A percentile compares a stretch with the other conserved stretches of the same genome.
Evolutionary conservation across 2,113 vertebrate species (phyloP).

Genomic region (Ceuthmochares aereus): DNA sequence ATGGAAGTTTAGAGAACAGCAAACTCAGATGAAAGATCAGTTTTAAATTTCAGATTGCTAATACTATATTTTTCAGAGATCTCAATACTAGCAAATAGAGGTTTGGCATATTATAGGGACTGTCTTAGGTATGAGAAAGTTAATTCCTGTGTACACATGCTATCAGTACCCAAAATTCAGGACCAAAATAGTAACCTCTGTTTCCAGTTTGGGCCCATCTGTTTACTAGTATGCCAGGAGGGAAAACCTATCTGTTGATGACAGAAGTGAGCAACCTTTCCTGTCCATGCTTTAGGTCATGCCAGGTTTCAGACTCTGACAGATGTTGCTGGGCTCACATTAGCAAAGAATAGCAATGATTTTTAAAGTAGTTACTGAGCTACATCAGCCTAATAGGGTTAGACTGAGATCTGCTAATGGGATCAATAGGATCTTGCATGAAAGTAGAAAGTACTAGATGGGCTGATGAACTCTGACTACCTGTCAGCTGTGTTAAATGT

Average conservation of each 20-base stretch:
- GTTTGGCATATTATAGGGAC: neutral
- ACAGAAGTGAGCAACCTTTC: neutral
- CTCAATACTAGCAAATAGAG: neutral
- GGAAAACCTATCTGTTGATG: neutral
- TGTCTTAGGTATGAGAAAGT: neutral
- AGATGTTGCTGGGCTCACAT: neutral
- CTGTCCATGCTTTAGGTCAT: neutral
- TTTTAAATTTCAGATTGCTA: neutral
- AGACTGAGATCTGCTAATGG: constrained; percentile 17
- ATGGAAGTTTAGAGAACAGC: neutral
- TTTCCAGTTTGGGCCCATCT: neutral
- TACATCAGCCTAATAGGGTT: constrained; percentile 23
- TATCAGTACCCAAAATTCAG: neutral
- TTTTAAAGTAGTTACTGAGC: constrained; percentile 15
- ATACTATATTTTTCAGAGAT: neutral
- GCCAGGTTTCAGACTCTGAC: neutral
- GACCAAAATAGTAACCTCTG: neutral
- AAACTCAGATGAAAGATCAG: neutral
- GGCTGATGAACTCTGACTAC: constrained; percentile 24
- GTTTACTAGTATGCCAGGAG: neutral
- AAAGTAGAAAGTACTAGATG: neutral
- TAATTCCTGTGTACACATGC: neutral
- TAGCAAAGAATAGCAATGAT: neutral
- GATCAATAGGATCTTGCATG: constrained; percentile 19
- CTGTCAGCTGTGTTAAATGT: constrained; percentile 16